Conservation (phyloP, 2,888 invertebrate genomes). For the Rhorus exstirpatorius region DNA sequence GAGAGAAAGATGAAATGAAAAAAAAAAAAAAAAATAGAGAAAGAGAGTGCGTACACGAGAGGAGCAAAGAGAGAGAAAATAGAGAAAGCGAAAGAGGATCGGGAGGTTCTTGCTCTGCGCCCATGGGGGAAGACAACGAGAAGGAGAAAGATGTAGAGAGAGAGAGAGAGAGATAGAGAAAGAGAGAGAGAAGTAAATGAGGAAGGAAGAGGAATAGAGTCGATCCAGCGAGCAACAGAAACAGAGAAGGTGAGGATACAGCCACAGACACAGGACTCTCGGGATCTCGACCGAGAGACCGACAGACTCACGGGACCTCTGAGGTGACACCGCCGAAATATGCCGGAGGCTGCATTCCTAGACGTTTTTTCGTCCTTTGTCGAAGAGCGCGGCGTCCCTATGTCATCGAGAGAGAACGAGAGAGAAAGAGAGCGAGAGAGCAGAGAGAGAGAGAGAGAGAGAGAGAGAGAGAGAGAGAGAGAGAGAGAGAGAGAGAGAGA, state of each 20-base stretch:
- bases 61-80: conserved; percentile 47
- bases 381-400: conserved; percentile 81
- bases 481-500: too few relatives aligned
- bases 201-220: conserved; percentile 44
- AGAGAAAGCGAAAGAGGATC: conserved; percentile 39
- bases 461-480: background rate
- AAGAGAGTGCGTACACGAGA: background rate
- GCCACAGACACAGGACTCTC: conserved; percentile 17
- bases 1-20: conserved; percentile 56
- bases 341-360: conserved; percentile 82
- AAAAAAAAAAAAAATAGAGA: conserved; percentile 56
- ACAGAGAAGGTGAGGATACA: conserved; percentile 51
- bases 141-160: conserved; percentile 60
- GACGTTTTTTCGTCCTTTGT: conserved; percentile 84
- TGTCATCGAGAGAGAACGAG: conserved; percentile 77
- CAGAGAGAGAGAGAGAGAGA: conserved; percentile 11
- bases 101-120: conserved; percentile 51
- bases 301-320: conserved; percentile 71
- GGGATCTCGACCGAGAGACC: conserved; percentile 65
- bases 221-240: conserved; percentile 52
- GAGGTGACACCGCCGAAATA: conserved; percentile 85
- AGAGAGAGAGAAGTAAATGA: too few relatives aligned
- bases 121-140: conserved; percentile 68
- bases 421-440: conserved; percentile 16
- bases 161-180: conserved; percentile 26